phyloP scores from a whole-genome alignment of 2,113 vertebrate genomes.

The Gallinago undulata region DNA sequence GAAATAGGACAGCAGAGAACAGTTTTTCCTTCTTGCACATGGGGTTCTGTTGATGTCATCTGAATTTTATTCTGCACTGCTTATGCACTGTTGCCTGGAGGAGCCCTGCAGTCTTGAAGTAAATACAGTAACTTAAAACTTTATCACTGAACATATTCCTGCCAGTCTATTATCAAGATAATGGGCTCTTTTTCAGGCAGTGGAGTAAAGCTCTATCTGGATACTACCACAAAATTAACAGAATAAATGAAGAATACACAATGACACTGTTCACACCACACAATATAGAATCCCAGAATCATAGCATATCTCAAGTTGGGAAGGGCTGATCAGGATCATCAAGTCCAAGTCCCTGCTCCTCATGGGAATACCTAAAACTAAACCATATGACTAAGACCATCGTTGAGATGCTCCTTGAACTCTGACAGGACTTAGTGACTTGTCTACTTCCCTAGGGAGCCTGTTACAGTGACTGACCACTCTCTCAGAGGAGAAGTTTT shows the following conservation, averaged over 20 bases:
- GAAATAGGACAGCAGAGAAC: constrained; percentile 72
- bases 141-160: constrained; percentile 13
- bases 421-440: neutral
- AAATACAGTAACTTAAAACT: constrained; percentile 46
- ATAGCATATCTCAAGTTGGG: neutral
- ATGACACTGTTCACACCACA: accelerated
- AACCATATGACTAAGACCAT: neutral
- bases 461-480: neutral
- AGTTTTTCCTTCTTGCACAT: constrained; percentile 28
- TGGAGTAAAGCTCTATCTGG: neutral
- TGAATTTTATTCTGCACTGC: constrained; percentile 48
- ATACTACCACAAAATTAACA: neutral
- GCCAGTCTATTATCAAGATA: constrained; percentile 16
- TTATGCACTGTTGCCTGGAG: constrained; percentile 51
- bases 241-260: neutral
- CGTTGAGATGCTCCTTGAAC: accelerated
- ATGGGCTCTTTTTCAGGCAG: neutral
- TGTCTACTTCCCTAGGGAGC: neutral
- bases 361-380: neutral
- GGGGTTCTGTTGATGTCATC: constrained; percentile 61
- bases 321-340: neutral
- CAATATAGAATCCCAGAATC: neutral
- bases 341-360: neutral
- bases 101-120: constrained; percentile 37
- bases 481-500: neutral